Percentiles rank a stretch among this genome's conserved stretches.
Conservation (phyloP, 2,113 vertebrate genomes). For the Corythoichthys intestinalis region DNA sequence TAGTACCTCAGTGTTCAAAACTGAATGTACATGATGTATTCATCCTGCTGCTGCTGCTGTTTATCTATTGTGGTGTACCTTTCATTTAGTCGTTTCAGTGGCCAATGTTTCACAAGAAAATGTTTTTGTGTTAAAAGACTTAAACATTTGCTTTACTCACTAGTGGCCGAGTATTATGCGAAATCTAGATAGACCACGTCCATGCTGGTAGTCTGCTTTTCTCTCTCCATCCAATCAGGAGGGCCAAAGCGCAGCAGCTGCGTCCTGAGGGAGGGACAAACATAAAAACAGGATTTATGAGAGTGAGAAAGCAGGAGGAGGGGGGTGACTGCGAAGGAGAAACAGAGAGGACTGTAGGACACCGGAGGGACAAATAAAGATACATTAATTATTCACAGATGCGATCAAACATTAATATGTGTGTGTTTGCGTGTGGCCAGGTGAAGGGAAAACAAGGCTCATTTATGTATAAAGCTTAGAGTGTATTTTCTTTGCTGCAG, state of each 20-base stretch:
- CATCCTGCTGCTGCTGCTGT: not conserved
- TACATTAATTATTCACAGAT: conserved; percentile 59
- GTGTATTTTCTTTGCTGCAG: conserved; percentile 50
- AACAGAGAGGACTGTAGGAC: conserved; percentile 29
- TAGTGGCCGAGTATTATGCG: conserved; percentile 52
- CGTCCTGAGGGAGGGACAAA: conserved; percentile 48
- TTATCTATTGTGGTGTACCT: not conserved
- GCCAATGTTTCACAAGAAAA: not conserved
- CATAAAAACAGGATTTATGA: conserved; percentile 55
- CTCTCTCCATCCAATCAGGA: conserved; percentile 44
- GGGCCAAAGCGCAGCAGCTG: conserved; percentile 30
- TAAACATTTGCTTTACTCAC: conserved; percentile 37
- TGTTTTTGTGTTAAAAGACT: conserved; percentile 3
- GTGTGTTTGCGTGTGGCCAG: conserved; percentile 20
- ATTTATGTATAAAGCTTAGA: conserved; percentile 3
- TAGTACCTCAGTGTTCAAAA: too few species aligned
- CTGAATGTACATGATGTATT: too few species aligned
- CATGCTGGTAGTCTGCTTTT: conserved; percentile 54
- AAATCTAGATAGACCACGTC: conserved; percentile 54
- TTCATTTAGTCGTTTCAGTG: not conserved
- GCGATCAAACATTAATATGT: conserved; percentile 57
- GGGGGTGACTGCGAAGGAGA: conserved; percentile 12
- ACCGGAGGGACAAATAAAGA: conserved; percentile 55
- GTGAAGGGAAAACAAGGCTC: conserved; percentile 38
- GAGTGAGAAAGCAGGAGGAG: conserved; percentile 1